Percentiles rank a stretch among this genome's conserved stretches.
phyloP scores from a whole-genome alignment of 2,888 invertebrate species.

The Harpagoxenus sublaevis region DNA sequence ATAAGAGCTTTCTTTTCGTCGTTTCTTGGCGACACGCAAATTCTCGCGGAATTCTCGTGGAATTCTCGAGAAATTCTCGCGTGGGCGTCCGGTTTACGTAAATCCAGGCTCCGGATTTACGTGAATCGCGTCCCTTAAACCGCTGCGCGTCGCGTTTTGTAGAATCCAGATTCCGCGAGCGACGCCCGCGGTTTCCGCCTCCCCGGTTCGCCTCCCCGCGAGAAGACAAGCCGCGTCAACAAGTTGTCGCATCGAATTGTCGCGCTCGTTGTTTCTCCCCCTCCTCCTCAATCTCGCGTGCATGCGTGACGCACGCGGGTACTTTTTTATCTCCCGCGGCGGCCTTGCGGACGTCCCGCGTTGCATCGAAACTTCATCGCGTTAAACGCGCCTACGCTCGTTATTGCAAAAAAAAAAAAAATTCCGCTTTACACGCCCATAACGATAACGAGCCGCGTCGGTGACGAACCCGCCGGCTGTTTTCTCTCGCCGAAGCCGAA shows the following conservation, averaged over 20 bases:
- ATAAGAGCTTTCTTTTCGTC: too few relatives aligned
- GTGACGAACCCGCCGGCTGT: not conserved
- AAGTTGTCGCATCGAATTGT: slow-evolving; percentile 23
- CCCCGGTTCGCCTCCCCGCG: not conserved
- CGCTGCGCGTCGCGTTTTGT: too few relatives aligned
- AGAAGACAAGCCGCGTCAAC: slow-evolving; percentile 1
- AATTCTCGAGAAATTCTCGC: slow-evolving; percentile 50
- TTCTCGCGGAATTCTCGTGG: slow-evolving; percentile 54
- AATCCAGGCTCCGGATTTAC: not conserved
- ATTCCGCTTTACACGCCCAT: slow-evolving; percentile 4
- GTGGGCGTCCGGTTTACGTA: slow-evolving; percentile 48
- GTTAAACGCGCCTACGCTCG: not conserved
- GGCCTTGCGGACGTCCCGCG: slow-evolving; percentile 21
- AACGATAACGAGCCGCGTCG: not conserved
- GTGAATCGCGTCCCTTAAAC: too few relatives aligned
- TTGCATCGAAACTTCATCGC: slow-evolving; percentile 17
- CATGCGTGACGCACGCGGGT: slow-evolving; percentile 31
- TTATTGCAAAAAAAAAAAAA: slow-evolving; percentile 14
- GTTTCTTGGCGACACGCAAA: not conserved
- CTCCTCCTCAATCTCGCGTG: not conserved
- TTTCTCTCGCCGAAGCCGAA: not conserved
- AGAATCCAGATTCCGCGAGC: too few relatives aligned
- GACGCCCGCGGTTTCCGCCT: not conserved
- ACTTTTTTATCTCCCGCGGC: slow-evolving; percentile 27
- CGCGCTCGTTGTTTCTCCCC: not conserved